Evolutionary conservation across 2,113 vertebrate genomes (phyloP), one percentile per base, ranked within the genome.

Genomic region (Vidua macroura): DNA sequence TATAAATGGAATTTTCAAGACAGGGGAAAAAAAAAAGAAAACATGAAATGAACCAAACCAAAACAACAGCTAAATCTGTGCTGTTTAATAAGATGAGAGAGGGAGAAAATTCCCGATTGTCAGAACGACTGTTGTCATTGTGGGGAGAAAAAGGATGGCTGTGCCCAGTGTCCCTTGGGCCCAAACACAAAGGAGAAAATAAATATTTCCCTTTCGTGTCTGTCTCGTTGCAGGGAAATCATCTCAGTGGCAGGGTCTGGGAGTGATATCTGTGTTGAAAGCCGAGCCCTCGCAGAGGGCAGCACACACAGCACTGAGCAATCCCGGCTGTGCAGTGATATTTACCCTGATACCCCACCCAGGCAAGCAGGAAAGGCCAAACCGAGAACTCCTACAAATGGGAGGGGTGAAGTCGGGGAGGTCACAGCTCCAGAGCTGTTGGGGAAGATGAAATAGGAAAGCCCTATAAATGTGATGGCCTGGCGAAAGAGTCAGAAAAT

Each of bases 1-100:
- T 93, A 77, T n/a, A 90, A 88, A 88, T 55, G 52, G 82, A 85
- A 92, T 66, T 89, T 86, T 88, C 43, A 74, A 52, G 55, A 56
- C 12, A 22, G 53, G 39, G 0, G 1, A n/a, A 53, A 66, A 10
- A 33, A n/a, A 10, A 33, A n/a, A 75, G 41, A 44, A 0, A 74
- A 17, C 9, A 28, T 30, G 20, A 79, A 70, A 35, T 25, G 58
- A 83, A 76, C 11, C 44, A 62, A 90, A 76, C 55, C 63, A 55
- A 69, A 69, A 48, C 79, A 83, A 68, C 53, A 35, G 48, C 70
- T 55, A 11, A 62, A 55, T 52, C 62, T n/a, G 19, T 24, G n/a
- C 60, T 88, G 48, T 22, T 76, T 53, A 44, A 93, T 22, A 58
- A 39, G 56, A 53, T 44, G 46, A 53, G 58, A 88, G 70, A 81